Percentiles rank a stretch among this genome's conserved stretches.
Evolutionary conservation across 2,113 vertebrate genomes (phyloP).

Genomic region (Mesitornis unicolor): DNA sequence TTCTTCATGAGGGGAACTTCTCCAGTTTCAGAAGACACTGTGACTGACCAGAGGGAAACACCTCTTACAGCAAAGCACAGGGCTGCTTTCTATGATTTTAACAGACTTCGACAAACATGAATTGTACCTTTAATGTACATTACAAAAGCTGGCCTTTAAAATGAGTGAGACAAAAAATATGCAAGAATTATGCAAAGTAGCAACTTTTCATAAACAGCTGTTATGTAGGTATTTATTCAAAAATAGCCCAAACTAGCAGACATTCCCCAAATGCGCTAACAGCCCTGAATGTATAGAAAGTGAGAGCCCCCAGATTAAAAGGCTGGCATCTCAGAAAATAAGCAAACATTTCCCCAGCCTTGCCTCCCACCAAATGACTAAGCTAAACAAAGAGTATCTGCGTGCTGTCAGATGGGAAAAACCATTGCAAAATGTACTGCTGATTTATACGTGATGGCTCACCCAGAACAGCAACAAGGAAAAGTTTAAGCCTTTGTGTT

Average conservation of each 20-base stretch:
- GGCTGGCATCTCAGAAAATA: background rate
- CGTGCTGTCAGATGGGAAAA: background rate
- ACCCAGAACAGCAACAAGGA: background rate
- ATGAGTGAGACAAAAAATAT: background rate
- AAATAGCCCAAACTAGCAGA: background rate
- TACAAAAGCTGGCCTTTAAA: background rate
- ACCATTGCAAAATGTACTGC: background rate
- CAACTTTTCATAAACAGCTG: background rate
- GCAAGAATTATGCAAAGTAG: background rate
- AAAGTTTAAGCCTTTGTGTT: background rate
- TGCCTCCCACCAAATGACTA: background rate
- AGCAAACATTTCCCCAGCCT: background rate
- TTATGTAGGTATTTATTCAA: background rate
- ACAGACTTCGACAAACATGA: background rate
- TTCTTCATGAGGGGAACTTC: background rate
- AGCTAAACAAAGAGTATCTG: slow-evolving; percentile 4
- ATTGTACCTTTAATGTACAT: background rate
- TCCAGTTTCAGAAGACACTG: background rate
- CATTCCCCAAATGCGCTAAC: background rate
- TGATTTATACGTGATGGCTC: background rate
- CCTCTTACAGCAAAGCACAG: background rate
- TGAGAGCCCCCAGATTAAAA: background rate
- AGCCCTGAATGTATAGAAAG: background rate
- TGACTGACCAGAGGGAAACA: background rate
- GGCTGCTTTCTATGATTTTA: background rate